A percentile compares a stretch with the other conserved stretches of the same genome.
Evolutionary conservation across 1,140 invertebrate species (phyloP).

Genomic region (Venturia canescens): DNA sequence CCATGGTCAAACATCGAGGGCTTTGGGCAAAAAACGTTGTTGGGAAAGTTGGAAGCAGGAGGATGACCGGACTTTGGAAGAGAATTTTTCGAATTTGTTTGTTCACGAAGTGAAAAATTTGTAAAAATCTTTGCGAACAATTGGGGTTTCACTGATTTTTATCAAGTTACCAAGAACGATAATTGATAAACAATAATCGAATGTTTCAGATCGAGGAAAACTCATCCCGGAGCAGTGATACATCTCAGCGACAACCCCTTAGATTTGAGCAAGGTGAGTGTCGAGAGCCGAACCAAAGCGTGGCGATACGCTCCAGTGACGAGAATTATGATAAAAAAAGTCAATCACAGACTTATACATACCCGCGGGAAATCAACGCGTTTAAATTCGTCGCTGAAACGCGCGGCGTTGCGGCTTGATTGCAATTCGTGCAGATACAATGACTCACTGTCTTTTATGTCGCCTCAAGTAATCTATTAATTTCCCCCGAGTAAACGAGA

Average conservation of each 20-base stretch:
- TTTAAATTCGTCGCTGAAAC: constrained; percentile 20
- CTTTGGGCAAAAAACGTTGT: no score
- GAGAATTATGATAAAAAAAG: background rate
- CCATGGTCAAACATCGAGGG: no score
- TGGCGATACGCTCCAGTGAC: background rate
- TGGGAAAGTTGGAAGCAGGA: no score
- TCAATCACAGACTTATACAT: background rate
- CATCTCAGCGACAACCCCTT: constrained; percentile 97
- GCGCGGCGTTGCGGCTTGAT: background rate
- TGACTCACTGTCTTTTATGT: constrained; percentile 13
- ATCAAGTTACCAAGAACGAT: no score
- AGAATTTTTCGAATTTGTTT: no score
- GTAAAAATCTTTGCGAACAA: no score
- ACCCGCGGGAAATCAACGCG: constrained; percentile 11
- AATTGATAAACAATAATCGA: no score
- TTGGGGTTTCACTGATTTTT: no score
- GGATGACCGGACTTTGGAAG: no score
- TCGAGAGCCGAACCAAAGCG: constrained; percentile 1
- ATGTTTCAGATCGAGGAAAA: constrained; percentile 91
- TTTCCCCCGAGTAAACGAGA: constrained; percentile 31
- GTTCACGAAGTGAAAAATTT: no score
- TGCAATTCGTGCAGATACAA: constrained; percentile 9
- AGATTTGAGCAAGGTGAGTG: constrained; percentile 93
- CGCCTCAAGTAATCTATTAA: constrained; percentile 1
- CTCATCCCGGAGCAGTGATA: constrained; percentile 95